phyloP scores from a whole-genome alignment of 2,113 vertebrate genomes.

The Oreochromis tanganicae region DNA sequence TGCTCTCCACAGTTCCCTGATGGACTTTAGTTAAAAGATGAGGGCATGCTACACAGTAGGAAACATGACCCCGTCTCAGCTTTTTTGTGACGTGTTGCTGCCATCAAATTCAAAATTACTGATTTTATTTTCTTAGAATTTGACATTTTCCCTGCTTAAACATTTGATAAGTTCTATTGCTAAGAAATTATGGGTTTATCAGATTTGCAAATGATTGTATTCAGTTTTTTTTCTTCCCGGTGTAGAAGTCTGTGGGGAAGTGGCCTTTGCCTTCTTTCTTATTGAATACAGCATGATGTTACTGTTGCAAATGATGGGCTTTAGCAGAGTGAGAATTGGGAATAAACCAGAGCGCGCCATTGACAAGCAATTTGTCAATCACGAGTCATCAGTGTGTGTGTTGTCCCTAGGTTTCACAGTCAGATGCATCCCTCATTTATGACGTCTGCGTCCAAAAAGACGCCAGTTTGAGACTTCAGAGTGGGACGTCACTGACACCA shows the following conservation, averaged over 20 bases:
- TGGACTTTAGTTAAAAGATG: neutral
- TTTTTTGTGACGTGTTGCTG: neutral
- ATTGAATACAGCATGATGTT: rapidly evolving
- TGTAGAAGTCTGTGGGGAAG: neutral
- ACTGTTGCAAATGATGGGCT: neutral
- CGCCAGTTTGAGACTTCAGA: rapidly evolving
- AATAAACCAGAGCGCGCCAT: rapidly evolving
- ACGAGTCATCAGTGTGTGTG: neutral
- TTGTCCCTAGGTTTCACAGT: neutral
- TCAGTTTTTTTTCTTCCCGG: rapidly evolving
- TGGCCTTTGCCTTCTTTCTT: neutral
- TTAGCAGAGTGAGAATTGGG: neutral
- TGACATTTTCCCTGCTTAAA: neutral
- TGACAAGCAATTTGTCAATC: neutral
- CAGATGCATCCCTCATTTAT: rapidly evolving
- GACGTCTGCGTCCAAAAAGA: neutral
- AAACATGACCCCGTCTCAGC: rapidly evolving
- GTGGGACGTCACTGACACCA: rapidly evolving
- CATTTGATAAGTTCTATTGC: rapidly evolving
- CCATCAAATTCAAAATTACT: rapidly evolving
- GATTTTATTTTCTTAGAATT: neutral
- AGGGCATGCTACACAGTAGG: rapidly evolving
- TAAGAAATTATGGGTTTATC: neutral
- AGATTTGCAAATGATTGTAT: rapidly evolving
- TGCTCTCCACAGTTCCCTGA: neutral